A percentile compares a stretch with the other conserved stretches of the same genome.
Evolutionary conservation across 2,113 vertebrate genomes (phyloP).

Genomic region (Oreocharis arfaki): DNA sequence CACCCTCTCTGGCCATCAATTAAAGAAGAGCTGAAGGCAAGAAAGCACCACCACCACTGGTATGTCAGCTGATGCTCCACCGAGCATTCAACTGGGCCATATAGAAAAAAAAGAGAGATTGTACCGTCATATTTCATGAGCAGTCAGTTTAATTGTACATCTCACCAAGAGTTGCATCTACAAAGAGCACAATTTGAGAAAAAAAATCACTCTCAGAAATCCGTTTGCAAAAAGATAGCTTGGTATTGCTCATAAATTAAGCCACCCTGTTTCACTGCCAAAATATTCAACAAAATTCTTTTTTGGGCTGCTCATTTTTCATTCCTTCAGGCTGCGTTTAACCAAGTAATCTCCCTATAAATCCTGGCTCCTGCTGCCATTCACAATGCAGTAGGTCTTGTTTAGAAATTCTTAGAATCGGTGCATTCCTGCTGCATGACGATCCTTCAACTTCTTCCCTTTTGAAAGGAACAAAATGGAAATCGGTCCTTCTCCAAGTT

Average conservation of each 20-base stretch:
- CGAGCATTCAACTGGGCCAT: background rate
- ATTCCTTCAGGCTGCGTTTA: conserved; percentile 25
- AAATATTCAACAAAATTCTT: conserved; percentile 41
- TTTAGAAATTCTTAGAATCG: conserved; percentile 33
- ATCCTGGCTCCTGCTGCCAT: conserved; percentile 4
- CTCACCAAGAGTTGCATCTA: conserved; percentile 23
- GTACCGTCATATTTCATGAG: background rate
- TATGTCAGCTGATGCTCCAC: background rate
- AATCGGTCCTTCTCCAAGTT: conserved; percentile 73
- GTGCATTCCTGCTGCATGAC: conserved; percentile 64
- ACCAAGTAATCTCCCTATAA: conserved; percentile 36
- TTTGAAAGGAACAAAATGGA: conserved; percentile 61
- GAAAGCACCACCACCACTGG: background rate
- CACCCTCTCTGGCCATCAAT: background rate
- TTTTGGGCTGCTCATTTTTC: conserved; percentile 26
- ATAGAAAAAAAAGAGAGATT: background rate
- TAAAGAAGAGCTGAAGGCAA: background rate
- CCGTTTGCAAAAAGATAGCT: conserved; percentile 62
- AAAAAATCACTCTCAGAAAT: conserved; percentile 21
- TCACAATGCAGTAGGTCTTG: conserved; percentile 22
- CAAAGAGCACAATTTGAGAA: conserved; percentile 6
- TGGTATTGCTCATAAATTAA: conserved; percentile 61
- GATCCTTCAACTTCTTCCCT: conserved; percentile 51
- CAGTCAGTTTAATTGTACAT: background rate
- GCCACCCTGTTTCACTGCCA: conserved; percentile 53